These are phyloP conservation scores for Fragum sueziense DNA, from an alignment of 2,888 invertebrate species.

Conservation along the genomic window DNA sequence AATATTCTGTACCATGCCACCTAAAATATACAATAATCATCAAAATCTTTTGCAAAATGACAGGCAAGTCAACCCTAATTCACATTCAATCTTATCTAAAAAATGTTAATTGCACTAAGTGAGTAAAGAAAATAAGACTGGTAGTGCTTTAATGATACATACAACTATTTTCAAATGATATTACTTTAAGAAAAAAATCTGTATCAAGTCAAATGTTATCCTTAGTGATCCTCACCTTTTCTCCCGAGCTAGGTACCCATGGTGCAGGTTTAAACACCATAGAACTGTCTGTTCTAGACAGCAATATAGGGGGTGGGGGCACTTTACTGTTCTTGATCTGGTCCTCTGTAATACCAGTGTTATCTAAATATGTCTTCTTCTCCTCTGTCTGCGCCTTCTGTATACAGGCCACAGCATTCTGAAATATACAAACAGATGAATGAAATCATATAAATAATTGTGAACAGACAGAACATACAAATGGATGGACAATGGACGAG, in stretches of 20 bases:
- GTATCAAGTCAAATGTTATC: too few relatives aligned
- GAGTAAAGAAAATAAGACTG: too few relatives aligned
- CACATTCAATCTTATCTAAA: neutral
- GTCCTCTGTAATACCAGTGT: constrained; percentile 61
- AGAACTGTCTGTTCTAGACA: constrained; percentile 78
- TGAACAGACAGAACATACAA: too few relatives aligned
- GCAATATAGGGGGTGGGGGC: constrained; percentile 79
- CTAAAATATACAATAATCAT: constrained; percentile 61
- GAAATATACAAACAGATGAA: constrained; percentile 25
- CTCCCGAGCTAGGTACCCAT: constrained; percentile 73
- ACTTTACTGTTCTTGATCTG: constrained; percentile 60
- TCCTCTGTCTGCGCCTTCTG: constrained; percentile 78
- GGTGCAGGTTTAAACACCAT: constrained; percentile 80
- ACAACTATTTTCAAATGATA: too few relatives aligned
- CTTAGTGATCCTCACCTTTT: constrained; percentile 78
- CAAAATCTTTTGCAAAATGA: neutral
- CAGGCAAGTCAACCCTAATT: neutral
- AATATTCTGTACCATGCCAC: constrained; percentile 81
- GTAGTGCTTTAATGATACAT: too few relatives aligned
- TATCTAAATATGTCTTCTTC: constrained; percentile 76
- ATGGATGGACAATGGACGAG: too few relatives aligned
- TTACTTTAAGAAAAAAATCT: too few relatives aligned
- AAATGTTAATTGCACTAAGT: neutral
- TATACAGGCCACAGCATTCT: constrained; percentile 76
- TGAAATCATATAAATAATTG: too few relatives aligned